Conservation (phyloP, 2,797 vertebrate species). For the Sebastes diaconus region DNA sequence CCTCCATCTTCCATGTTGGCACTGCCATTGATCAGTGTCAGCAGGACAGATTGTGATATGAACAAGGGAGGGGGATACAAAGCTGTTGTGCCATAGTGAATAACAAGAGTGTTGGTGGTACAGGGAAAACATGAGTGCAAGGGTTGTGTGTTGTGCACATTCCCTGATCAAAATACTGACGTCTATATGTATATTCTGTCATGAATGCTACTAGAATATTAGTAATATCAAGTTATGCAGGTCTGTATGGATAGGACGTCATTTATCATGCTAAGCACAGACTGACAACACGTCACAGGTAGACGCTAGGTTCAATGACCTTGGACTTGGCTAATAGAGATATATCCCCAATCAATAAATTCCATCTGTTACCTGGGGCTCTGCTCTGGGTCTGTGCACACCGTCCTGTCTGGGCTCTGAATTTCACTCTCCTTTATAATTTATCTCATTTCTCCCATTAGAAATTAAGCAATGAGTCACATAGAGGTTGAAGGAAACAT, state of each 20-base stretch:
- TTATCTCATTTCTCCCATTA: conserved; percentile 3
- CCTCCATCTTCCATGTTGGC: conserved; percentile 38
- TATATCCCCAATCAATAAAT: conserved; percentile 53
- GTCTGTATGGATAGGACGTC: neutral
- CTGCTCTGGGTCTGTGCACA: conserved; percentile 1
- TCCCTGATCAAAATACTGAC: neutral
- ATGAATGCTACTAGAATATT: neutral
- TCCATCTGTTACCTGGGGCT: conserved; percentile 44
- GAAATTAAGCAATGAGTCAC: neutral
- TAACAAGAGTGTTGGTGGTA: neutral
- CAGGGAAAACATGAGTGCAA: neutral
- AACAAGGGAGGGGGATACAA: conserved; percentile 7
- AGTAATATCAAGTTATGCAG: neutral
- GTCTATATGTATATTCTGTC: neutral
- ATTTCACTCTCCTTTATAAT: neutral
- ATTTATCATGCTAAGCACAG: conserved; percentile 24
- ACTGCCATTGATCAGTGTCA: conserved; percentile 61
- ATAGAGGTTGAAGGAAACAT: neutral
- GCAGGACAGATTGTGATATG: conserved; percentile 39
- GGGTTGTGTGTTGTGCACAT: neutral
- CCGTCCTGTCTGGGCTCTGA: neutral
- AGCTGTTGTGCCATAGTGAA: conserved; percentile 4
- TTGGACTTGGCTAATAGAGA: conserved; percentile 46
- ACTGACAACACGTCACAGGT: conserved; percentile 28
- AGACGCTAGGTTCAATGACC: conserved; percentile 29